Conservation (phyloP, 2,113 vertebrate species). For the Oreochromis spilurus region DNA sequence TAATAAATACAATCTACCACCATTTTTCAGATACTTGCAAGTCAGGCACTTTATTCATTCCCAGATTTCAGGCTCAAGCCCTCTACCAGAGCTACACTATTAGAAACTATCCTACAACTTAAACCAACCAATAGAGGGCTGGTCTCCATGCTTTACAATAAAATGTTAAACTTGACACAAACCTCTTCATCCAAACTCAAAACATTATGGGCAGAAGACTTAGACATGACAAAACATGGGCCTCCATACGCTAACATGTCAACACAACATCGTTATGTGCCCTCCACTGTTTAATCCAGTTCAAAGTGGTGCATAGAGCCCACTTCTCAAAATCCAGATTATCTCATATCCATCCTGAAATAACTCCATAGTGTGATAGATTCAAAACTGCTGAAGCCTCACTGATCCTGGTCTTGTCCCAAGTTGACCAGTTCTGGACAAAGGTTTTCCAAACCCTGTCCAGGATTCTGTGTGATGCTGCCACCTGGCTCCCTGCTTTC, state of each 20-base stretch:
- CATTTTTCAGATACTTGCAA: background rate
- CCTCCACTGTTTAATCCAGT: fast-evolving
- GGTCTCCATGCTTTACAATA: background rate
- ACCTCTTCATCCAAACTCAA: background rate
- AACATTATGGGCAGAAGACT: background rate
- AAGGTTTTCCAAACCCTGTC: background rate
- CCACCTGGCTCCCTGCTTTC: background rate
- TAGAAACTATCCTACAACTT: background rate
- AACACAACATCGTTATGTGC: background rate
- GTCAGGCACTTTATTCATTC: background rate
- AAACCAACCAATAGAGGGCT: background rate
- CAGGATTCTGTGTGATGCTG: background rate
- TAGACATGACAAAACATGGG: background rate
- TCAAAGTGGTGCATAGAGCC: background rate
- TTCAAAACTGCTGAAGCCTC: background rate
- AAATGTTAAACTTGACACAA: background rate
- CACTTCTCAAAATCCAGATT: background rate
- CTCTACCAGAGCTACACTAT: background rate
- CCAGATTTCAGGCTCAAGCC: background rate
- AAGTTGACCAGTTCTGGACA: background rate
- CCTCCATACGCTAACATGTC: background rate
- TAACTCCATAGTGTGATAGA: background rate
- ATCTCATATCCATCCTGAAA: background rate
- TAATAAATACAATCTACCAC: background rate
- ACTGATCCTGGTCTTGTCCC: background rate